phyloP scores from a whole-genome alignment of 2,888 invertebrate species.

The Lycophotia porphyrea region DNA sequence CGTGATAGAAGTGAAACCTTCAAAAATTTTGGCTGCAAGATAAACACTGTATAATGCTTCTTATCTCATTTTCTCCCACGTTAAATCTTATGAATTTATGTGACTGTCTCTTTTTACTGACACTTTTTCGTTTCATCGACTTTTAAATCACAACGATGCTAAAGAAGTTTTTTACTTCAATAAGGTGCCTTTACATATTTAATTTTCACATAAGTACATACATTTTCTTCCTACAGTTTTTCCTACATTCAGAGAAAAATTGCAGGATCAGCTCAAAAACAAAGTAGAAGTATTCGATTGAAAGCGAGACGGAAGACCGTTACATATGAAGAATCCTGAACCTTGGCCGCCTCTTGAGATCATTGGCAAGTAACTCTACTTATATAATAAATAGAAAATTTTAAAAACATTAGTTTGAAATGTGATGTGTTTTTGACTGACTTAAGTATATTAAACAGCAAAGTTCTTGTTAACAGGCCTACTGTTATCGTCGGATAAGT shows the following conservation, averaged over 20 bases:
- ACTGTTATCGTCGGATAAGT: not conserved
- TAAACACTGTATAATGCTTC: too few species aligned
- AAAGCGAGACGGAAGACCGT: slow-evolving; percentile 46
- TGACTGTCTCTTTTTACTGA: too few species aligned
- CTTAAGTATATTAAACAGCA: not conserved
- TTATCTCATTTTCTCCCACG: too few species aligned
- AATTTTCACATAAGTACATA: not conserved
- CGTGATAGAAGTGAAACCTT: too few species aligned
- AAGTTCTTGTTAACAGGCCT: not conserved
- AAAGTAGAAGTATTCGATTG: slow-evolving; percentile 51
- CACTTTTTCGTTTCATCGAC: too few species aligned
- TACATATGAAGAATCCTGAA: slow-evolving; percentile 53
- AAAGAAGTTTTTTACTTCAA: too few species aligned
- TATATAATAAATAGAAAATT: not conserved
- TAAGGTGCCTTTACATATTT: not conserved
- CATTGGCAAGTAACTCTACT: slow-evolving; percentile 49
- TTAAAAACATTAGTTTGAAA: not conserved
- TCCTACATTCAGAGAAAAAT: slow-evolving; percentile 17
- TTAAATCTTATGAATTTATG: too few species aligned
- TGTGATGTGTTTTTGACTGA: fast-evolving
- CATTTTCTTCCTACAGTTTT: not conserved
- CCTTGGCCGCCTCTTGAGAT: slow-evolving; percentile 18
- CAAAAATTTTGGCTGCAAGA: too few species aligned
- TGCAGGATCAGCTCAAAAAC: slow-evolving; percentile 18
- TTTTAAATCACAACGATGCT: too few species aligned